Evolutionary conservation across 2,113 vertebrate genomes (phyloP).

Genomic region (Cebus imitator): DNA sequence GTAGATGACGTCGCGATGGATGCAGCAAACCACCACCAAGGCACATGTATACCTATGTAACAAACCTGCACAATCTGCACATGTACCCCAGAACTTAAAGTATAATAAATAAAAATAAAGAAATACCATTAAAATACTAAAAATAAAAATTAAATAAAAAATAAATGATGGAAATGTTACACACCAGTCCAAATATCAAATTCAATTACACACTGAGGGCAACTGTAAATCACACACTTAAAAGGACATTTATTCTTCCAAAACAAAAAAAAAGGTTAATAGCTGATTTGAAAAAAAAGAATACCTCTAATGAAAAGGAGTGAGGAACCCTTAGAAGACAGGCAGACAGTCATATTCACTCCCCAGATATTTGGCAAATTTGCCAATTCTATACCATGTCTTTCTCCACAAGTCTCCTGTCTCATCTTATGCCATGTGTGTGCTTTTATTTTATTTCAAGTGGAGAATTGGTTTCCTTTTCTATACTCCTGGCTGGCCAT

Average conservation of each 20-base stretch:
- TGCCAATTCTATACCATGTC: neutral
- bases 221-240: neutral
- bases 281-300: neutral
- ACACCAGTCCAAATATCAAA: conserved; percentile 53
- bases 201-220: neutral
- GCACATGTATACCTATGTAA: too few relatives aligned
- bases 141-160: neutral
- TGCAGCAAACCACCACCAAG: too few relatives aligned
- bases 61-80: too few relatives aligned
- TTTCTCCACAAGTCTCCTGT: neutral
- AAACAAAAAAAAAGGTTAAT: conserved; percentile 37
- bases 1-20: too few relatives aligned
- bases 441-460: neutral
- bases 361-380: neutral
- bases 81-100: too few relatives aligned
- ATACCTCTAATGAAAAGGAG: neutral
- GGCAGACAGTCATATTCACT: neutral
- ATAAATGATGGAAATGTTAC: conserved; percentile 65
- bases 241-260: neutral
- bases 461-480: neutral
- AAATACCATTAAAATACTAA: too few relatives aligned
- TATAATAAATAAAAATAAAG: too few relatives aligned
- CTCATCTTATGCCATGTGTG: neutral
- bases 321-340: neutral
- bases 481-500: neutral